phyloP scores from a whole-genome alignment of 2,888 invertebrate genomes.

The Drosophila quinaria region DNA sequence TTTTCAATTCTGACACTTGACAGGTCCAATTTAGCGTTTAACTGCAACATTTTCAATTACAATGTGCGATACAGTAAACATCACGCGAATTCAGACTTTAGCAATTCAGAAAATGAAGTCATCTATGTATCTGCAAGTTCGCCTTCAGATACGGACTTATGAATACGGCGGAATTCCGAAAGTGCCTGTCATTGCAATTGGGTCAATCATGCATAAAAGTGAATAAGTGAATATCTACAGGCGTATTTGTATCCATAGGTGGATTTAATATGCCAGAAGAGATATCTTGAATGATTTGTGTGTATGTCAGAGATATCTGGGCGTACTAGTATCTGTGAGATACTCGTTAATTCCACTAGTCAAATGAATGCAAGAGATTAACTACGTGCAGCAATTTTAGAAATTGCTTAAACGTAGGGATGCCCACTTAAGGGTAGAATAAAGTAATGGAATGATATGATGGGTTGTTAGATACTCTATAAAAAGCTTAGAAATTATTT shows the following conservation, averaged over 20 bases:
- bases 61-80: conserved; percentile 12
- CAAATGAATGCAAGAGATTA: conserved; percentile 19
- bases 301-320: background rate
- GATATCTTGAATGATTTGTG: conserved; percentile 1
- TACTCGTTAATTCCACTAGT: conserved; percentile 8
- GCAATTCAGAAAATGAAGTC: conserved; percentile 40
- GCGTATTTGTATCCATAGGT: conserved; percentile 5
- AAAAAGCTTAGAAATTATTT: too few species aligned
- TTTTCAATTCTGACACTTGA: conserved; percentile 24
- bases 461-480: background rate
- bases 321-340: background rate
- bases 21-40: conserved; percentile 32
- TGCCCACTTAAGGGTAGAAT: background rate
- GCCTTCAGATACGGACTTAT: background rate
- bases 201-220: conserved; percentile 22
- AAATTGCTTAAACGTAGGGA: background rate
- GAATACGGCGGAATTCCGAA: background rate
- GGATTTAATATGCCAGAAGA: conserved; percentile 10
- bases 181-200: conserved; percentile 5
- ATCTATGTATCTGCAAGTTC: conserved; percentile 9
- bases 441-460: background rate
- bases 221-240: conserved; percentile 2
- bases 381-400: background rate
- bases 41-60: conserved; percentile 66
- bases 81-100: conserved; percentile 37